Percentiles rank a stretch among this genome's conserved stretches.
These are phyloP conservation scores for Cyanocitta stelleri DNA, from an alignment of 2,113 vertebrate genomes.

Conservation along the genomic window DNA sequence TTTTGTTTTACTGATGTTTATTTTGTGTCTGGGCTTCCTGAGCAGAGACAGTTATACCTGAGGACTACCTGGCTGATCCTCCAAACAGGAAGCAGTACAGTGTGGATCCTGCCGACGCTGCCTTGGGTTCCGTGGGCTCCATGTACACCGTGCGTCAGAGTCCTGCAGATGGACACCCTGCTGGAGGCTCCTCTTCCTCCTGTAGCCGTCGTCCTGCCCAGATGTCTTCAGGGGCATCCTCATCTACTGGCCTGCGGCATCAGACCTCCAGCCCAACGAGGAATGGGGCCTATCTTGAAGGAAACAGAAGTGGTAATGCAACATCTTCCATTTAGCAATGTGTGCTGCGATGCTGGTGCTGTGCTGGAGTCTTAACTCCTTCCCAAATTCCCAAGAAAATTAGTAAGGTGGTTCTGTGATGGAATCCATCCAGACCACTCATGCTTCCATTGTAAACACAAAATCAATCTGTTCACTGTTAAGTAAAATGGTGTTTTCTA, in stretches of 20 bases:
- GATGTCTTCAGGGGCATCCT: conserved; percentile 66
- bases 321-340: background rate
- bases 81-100: conserved; percentile 76
- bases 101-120: conserved; percentile 73
- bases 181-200: conserved; percentile 48
- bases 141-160: conserved; percentile 68
- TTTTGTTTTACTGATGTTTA: background rate
- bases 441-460: background rate
- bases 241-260: conserved; percentile 66
- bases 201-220: conserved; percentile 71
- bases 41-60: conserved; percentile 78
- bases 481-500: background rate
- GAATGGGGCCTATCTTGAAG: conserved; percentile 75
- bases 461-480: background rate
- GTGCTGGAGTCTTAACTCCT: background rate
- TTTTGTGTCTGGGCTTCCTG: conserved; percentile 11
- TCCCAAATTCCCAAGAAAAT: background rate
- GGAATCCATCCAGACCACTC: background rate
- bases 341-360: background rate
- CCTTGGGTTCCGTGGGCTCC: conserved; percentile 74
- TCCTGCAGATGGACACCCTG: conserved; percentile 59
- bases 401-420: background rate
- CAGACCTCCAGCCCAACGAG: conserved; percentile 79
- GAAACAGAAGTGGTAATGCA: conserved; percentile 85
- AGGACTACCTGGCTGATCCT: conserved; percentile 78